These are phyloP conservation scores for Grallaria varia DNA, from an alignment of 2,113 vertebrate genomes.

Conservation along the genomic window DNA sequence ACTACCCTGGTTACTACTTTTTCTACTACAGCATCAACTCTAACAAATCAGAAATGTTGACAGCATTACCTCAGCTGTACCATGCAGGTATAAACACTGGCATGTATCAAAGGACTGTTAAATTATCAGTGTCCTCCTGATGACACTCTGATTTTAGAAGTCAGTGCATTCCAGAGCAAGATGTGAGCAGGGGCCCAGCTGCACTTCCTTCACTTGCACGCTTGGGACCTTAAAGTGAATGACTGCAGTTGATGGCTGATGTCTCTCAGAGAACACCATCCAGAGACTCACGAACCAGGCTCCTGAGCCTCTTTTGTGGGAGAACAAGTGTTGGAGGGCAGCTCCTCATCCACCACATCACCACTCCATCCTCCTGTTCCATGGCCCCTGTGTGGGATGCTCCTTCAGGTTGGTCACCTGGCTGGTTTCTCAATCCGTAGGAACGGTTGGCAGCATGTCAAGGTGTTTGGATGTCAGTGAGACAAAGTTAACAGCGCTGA, in stretches of 20 bases:
- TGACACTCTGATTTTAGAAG: not conserved
- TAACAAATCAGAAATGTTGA: not conserved
- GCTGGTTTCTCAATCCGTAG: not conserved
- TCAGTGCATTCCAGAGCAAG: not conserved
- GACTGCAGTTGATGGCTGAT: not conserved
- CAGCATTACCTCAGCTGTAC: not conserved
- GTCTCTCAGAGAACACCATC: not conserved
- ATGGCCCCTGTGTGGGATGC: rapidly evolving
- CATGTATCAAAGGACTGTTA: not conserved
- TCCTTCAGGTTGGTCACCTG: not conserved
- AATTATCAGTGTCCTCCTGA: not conserved
- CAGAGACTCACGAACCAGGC: not conserved
- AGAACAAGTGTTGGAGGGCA: not conserved
- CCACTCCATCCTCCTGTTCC: rapidly evolving
- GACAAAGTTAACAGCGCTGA: not conserved
- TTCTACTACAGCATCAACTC: not conserved
- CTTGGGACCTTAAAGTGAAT: not conserved
- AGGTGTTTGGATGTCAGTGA: not conserved
- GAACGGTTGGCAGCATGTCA: not conserved
- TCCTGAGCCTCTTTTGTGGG: not conserved
- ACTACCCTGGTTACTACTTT: not conserved
- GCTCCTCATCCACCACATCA: not conserved
- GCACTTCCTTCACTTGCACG: not conserved
- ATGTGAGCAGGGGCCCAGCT: not conserved
- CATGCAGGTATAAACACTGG: not conserved